These are phyloP conservation scores for Ormia ochracea DNA, from an alignment of 2,888 invertebrate species.

Conservation along the genomic window DNA sequence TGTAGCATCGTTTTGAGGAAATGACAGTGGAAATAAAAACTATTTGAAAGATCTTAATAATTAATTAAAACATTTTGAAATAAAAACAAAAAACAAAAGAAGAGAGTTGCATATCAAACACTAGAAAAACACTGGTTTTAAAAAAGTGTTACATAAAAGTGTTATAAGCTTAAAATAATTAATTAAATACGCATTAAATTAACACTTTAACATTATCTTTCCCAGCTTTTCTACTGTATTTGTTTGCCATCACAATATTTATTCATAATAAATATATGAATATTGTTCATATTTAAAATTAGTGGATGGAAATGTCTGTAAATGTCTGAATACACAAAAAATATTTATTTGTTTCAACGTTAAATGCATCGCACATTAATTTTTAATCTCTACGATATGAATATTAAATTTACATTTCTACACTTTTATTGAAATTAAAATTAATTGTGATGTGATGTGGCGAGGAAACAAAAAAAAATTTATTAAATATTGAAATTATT, in stretches of 20 bases:
- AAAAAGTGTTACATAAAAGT: not conserved
- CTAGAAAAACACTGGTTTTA: not conserved
- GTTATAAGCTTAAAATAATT: conserved; percentile 35
- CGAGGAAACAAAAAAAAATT: not conserved
- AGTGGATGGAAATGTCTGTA: not conserved
- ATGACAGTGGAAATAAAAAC: no score
- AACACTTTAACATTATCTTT: not conserved
- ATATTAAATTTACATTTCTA: not conserved
- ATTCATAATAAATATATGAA: not conserved
- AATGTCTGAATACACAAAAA: not conserved
- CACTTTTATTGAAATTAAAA: not conserved
- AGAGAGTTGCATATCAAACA: not conserved
- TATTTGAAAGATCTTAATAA: no score
- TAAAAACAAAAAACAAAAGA: not conserved
- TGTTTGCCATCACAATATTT: not conserved
- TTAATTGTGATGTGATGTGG: not conserved
- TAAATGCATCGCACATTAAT: not conserved
- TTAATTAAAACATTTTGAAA: no score
- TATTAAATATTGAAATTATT: no score
- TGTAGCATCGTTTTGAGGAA: no score
- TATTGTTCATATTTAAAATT: not conserved
- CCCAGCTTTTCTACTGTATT: not conserved
- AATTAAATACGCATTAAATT: conserved; percentile 16
- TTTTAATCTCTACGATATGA: not conserved
- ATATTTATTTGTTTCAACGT: not conserved